Evolutionary conservation across 1,140 invertebrate species (phyloP).

Genomic region (Portunus trituberculatus): DNA sequence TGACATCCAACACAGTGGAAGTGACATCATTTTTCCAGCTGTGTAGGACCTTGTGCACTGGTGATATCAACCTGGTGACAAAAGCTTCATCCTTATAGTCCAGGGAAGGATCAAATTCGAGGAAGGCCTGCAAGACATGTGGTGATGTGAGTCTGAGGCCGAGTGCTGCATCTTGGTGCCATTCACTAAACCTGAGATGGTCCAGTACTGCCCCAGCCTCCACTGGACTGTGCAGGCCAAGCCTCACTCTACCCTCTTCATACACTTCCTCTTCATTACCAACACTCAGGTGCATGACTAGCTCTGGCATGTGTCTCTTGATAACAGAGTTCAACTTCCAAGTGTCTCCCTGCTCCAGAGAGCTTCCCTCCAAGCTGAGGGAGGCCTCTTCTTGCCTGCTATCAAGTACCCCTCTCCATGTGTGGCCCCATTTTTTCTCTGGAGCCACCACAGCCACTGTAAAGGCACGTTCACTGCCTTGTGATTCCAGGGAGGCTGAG

Average conservation of each 20-base stretch:
- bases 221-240: constrained; percentile 67
- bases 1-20: neutral
- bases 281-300: constrained; percentile 9
- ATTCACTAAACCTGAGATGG: constrained; percentile 51
- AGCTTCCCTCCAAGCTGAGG: constrained; percentile 39
- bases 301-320: constrained; percentile 55
- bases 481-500: neutral
- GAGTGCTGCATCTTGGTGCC: constrained; percentile 54
- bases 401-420: constrained; percentile 9
- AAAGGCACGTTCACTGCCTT: constrained; percentile 6
- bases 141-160: constrained; percentile 51
- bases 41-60: constrained; percentile 42
- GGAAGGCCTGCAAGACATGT: constrained; percentile 51
- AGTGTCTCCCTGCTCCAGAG: neutral
- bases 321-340: constrained; percentile 51
- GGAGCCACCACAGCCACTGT: neutral
- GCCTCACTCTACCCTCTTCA: constrained; percentile 49
- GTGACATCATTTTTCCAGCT: constrained; percentile 41
- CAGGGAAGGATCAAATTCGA: constrained; percentile 59
- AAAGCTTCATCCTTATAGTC: constrained; percentile 16
- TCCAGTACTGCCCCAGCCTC: constrained; percentile 54
- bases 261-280: constrained; percentile 29
- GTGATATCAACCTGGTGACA: constrained; percentile 35
- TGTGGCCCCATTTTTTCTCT: constrained; percentile 52
- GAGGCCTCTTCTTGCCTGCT: neutral